Base-by-base conservation (phyloP, 2,888 invertebrate species). In the Platerodrilus igneus region DNA sequence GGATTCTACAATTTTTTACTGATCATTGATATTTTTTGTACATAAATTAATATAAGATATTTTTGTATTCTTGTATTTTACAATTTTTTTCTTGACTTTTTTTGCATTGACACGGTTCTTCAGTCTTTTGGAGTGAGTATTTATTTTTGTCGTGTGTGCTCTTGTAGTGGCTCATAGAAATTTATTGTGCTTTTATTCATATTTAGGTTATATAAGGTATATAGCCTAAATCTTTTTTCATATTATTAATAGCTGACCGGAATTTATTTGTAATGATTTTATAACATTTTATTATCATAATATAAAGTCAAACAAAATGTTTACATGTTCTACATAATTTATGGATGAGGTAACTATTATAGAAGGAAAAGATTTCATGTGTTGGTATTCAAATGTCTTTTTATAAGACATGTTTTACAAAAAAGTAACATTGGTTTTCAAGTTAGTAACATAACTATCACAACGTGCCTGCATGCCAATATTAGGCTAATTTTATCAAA, bases 71-170 rank as follows among this genome's bases (percentile, higher is more conserved):
- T 66, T 59, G 65, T 66, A 66, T 65, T 62, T 59, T 63, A 62
- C 66, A 66, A 67, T 67, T 68, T 69, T 66, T 70, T 66, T n/a
- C n/a, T 75, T 75, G 73, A 76, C 74, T 76, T 76, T 78, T 78
- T 79, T 75, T 78, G 78, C 78, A 76, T 76, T 75, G 71, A 76
- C 78, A 74, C 76, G 71, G 78, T 77, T 73, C 77, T 62, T 74
- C 79, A 79, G 79, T 75, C 65, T 68, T 75, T 67, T 77, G 76
- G 77, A 78, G 80, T 80, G 78, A 80, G 80, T 80, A 80, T 75
- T 72, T 68, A 71, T 73, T 74, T 73, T 68, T 76, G 74, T 75
- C 76, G 65, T 69, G 67, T 69, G 68, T n/a, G n/a, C n/a, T n/a
- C 64, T 62, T 55, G 57, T 61, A 63, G 62, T 46, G 41, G 42